phyloP scores from a whole-genome alignment of 2,113 vertebrate genomes.

The Danionella cerebrum region DNA sequence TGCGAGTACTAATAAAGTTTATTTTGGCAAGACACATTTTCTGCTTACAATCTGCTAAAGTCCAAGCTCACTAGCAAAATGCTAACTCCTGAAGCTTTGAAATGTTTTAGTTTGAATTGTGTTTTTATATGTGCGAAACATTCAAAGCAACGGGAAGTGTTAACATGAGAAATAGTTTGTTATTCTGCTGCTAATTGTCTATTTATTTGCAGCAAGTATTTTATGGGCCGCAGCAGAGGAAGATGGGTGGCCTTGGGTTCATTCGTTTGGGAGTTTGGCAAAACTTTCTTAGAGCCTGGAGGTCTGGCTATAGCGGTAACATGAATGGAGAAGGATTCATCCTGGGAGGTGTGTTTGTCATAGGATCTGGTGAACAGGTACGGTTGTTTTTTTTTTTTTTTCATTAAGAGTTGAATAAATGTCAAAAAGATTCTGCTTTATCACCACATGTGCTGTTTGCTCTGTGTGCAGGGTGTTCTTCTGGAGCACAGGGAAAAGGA shows the following conservation, averaged over 20 bases:
- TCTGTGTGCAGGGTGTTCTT: conserved; percentile 76
- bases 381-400: neutral
- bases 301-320: conserved; percentile 82
- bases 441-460: neutral
- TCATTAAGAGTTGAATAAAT: neutral
- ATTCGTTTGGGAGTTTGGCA: conserved; percentile 83
- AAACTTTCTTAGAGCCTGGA: conserved; percentile 87
- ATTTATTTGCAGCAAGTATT: conserved; percentile 71
- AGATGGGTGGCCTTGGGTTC: conserved; percentile 79
- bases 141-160: too few relatives aligned
- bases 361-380: conserved; percentile 88
- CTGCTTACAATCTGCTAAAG: too few relatives aligned
- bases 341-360: conserved; percentile 89
- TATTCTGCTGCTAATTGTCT: neutral
- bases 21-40: too few relatives aligned
- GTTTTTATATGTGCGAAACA: too few relatives aligned
- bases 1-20: too few relatives aligned
- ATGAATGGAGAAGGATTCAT: conserved; percentile 88
- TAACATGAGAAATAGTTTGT: too few relatives aligned
- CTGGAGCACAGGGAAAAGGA: conserved; percentile 92
- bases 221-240: conserved; percentile 82
- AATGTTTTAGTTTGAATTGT: too few relatives aligned
- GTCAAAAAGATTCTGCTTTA: neutral
- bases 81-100: too few relatives aligned
- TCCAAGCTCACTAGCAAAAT: too few relatives aligned